phyloP scores from a whole-genome alignment of 2,888 invertebrate species.

The Boloria euphrosyne region DNA sequence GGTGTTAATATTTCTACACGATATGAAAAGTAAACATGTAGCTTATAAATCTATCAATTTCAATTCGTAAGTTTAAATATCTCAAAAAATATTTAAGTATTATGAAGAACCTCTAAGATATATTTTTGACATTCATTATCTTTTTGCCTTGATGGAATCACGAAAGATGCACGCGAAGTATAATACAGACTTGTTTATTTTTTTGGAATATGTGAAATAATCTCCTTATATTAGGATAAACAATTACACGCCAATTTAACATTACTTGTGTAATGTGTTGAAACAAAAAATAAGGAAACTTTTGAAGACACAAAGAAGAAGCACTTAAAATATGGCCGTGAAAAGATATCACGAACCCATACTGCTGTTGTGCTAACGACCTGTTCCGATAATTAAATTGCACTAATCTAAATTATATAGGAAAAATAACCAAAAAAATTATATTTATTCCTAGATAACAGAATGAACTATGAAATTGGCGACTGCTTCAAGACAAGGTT shows the following conservation, averaged over 20 bases:
- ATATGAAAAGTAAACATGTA: neutral
- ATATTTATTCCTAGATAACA: too few relatives aligned
- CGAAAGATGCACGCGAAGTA: neutral
- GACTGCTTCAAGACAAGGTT: constrained; percentile 25
- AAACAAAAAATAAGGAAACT: constrained; percentile 50
- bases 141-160: constrained; percentile 15
- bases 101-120: neutral
- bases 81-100: too few relatives aligned
- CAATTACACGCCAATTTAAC: constrained; percentile 31
- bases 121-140: neutral
- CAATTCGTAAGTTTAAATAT: too few relatives aligned
- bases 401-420: constrained; percentile 19
- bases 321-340: constrained; percentile 62
- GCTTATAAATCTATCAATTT: too few relatives aligned
- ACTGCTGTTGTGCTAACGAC: constrained; percentile 43
- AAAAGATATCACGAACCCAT: constrained; percentile 55
- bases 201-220: constrained; percentile 13
- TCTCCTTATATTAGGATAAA: constrained; percentile 21
- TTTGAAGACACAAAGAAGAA: constrained; percentile 48
- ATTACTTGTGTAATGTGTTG: constrained; percentile 25
- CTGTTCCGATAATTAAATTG: constrained; percentile 39
- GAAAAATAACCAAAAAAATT: constrained; percentile 20
- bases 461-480: constrained; percentile 13
- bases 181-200: constrained; percentile 5
- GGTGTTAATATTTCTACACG: neutral